Conservation (phyloP, 2,113 vertebrate genomes). For the Pogonocichla stellata region DNA sequence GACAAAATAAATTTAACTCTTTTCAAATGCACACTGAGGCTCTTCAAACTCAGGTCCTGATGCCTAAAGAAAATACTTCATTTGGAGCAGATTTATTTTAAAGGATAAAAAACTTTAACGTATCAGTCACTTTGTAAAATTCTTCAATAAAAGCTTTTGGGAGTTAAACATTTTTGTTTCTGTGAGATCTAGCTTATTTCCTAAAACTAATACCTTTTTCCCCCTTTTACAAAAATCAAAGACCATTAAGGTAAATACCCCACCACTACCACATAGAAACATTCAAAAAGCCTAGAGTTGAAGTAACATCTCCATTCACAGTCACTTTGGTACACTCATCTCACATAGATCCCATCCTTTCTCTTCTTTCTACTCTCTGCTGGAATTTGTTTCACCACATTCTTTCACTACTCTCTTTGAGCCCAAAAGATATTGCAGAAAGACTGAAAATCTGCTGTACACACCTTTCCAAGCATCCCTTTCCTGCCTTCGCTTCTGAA, state of each 20-base stretch:
- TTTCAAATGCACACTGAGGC: background rate
- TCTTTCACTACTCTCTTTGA: no score
- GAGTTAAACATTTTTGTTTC: background rate
- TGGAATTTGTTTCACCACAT: no score
- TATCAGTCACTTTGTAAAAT: background rate
- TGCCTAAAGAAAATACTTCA: background rate
- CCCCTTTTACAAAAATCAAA: background rate
- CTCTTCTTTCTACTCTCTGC: no score
- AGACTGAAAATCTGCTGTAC: no score
- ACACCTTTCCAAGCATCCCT: no score
- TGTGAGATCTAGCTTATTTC: background rate
- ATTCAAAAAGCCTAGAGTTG: no score
- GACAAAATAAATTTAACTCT: conserved; percentile 27
- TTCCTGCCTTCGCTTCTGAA: no score
- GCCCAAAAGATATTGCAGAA: no score
- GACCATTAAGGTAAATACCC: background rate
- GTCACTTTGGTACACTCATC: no score
- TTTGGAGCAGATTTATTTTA: background rate
- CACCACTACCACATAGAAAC: no score
- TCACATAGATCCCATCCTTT: no score
- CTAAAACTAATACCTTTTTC: background rate
- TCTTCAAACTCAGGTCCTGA: background rate
- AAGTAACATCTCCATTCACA: no score
- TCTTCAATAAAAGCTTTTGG: background rate
- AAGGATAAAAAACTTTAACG: background rate